Conservation (phyloP, 2,888 invertebrate genomes). For the Brachypalpus laphriformis region DNA sequence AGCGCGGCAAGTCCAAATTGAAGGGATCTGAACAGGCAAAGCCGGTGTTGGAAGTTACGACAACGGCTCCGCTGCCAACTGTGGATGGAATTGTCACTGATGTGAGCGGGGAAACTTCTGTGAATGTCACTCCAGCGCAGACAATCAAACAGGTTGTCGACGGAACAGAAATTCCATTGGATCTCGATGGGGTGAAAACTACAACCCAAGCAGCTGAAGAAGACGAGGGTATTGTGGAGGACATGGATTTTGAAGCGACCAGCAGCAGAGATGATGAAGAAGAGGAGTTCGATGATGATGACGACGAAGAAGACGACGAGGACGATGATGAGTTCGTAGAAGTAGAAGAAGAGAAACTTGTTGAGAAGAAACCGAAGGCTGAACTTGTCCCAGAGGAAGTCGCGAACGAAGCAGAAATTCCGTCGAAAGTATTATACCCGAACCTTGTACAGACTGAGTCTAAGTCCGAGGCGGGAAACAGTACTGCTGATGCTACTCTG, state of each 20-base stretch:
- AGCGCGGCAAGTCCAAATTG: slow-evolving; percentile 28
- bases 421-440: no score
- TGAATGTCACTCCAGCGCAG: slow-evolving; percentile 75
- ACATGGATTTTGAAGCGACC: neutral
- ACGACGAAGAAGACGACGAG: slow-evolving; percentile 77
- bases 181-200: neutral
- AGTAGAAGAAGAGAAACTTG: slow-evolving; percentile 21
- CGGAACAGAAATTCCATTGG: slow-evolving; percentile 85
- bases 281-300: slow-evolving; percentile 64
- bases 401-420: neutral
- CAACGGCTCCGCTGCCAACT: slow-evolving; percentile 54
- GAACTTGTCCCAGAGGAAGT: neutral
- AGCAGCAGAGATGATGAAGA: neutral
- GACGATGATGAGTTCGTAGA: slow-evolving; percentile 75
- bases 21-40: slow-evolving; percentile 54
- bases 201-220: neutral
- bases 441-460: neutral
- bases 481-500: no score
- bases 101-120: neutral
- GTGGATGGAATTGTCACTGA: slow-evolving; percentile 75
- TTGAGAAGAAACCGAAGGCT: neutral
- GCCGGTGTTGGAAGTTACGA: slow-evolving; percentile 13
- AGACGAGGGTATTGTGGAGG: slow-evolving; percentile 26
- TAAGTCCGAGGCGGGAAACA: no score
- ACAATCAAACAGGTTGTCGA: slow-evolving; percentile 85